Conservation (phyloP, 1,140 invertebrate genomes). For the Cydia fagiglandana region DNA sequence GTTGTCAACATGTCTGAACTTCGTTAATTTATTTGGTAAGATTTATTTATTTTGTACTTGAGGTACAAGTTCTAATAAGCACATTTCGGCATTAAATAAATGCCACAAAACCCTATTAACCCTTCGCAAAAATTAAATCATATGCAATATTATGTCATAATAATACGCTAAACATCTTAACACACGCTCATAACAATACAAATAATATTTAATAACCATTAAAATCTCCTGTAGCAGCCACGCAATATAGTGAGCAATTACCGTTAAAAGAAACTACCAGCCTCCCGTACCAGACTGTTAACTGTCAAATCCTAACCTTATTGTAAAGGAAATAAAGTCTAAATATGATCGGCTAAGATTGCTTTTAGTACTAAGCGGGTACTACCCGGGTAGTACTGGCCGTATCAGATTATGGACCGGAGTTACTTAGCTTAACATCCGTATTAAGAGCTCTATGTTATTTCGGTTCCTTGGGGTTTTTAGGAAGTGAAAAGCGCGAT, state of each 20-base stretch:
- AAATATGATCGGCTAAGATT: not conserved
- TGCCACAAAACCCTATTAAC: too few species aligned
- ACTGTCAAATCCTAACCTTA: not conserved
- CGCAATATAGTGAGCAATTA: not conserved
- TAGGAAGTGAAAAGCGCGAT: not conserved
- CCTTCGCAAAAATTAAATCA: too few species aligned
- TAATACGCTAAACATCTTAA: not conserved
- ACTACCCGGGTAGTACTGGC: not conserved
- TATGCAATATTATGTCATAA: too few species aligned
- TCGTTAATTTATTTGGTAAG: too few species aligned
- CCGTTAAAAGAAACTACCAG: constrained; percentile 3
- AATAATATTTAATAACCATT: constrained; percentile 11
- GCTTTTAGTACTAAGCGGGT: not conserved
- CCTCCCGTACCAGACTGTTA: not conserved
- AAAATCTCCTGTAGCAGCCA: not conserved
- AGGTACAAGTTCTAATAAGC: too few species aligned
- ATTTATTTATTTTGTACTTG: too few species aligned
- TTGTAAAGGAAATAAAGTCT: not conserved
- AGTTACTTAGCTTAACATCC: constrained; percentile 1
- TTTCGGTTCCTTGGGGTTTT: not conserved
- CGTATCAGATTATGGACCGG: not conserved
- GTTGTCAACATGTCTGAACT: too few species aligned
- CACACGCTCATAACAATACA: not conserved
- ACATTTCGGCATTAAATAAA: too few species aligned
- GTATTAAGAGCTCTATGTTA: not conserved